Evolutionary conservation across 2,888 invertebrate genomes (phyloP), one percentile per base, ranked within the genome.

Genomic region (Rhamnusium bicolor): DNA sequence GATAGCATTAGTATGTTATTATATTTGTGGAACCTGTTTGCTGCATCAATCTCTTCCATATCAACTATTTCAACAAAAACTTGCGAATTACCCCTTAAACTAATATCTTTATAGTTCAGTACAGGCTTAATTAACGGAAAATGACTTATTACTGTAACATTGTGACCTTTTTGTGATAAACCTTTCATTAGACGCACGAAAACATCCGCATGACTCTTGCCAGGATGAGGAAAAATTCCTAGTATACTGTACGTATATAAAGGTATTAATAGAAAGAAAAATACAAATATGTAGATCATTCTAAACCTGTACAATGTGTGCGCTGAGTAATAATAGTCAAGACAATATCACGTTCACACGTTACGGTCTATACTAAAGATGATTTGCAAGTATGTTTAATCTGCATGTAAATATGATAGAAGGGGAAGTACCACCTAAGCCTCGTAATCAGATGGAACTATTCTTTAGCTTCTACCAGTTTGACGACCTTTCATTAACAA

Each of bases 151-250:
- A 94, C 92, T 0, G 93, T 94, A 0, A 94, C 85, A 73, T 92
- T 89, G 81, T 95, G 93, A 0, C 93, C 94, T 69, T 90, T 89
- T 21, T 84, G 87, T 0, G 91, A 91, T 65, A 95, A 84, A 79
- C 91, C 92, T 62, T 89, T 89, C 58, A 94, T 83, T 68, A 92
- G 88, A 0, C 92, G 90, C 79, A 89, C 89, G 81, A 92, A 93
- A 46, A 93, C 91, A 40, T 91, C 88, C 80, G 93, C 93, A 84
- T 94, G 94, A 72, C 94, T 94, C 81, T 91, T 93, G 2, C 93
- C 93, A n/a, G 90, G 89, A 80, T 93, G 92, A 0, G 92, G 92
- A 83, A 93, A 93, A 76, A 93, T 85, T 19, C 90, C 93, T 29
- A 94, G 87, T 74, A 94, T 91, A 69, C 90, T 90, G 69, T 46